Conservation (phyloP, 2,113 vertebrate species). For the Xyrauchen texanus region DNA sequence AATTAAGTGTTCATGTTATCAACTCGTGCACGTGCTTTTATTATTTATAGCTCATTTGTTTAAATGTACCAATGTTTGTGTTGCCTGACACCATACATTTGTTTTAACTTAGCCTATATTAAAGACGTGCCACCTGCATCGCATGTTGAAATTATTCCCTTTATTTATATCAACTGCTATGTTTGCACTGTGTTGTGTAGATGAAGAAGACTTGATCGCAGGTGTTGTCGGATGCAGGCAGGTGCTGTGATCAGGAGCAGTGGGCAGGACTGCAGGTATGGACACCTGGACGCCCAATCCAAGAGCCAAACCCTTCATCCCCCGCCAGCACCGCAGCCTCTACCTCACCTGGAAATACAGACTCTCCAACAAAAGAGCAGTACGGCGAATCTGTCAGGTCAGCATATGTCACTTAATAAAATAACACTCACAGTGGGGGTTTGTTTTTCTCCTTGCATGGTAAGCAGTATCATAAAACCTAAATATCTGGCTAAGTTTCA, state of each 20-base stretch:
- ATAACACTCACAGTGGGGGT: no score
- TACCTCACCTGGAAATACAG: constrained; percentile 95
- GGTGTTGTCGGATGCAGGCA: background rate
- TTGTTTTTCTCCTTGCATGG: background rate
- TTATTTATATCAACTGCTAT: background rate
- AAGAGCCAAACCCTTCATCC: constrained; percentile 82
- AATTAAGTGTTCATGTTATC: background rate
- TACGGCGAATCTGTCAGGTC: constrained; percentile 90
- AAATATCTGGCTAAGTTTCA: no score
- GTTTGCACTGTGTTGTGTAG: background rate
- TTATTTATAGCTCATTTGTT: background rate
- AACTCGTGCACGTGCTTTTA: background rate
- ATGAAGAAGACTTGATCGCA: constrained; percentile 18
- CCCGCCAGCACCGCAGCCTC: constrained; percentile 89
- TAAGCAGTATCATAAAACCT: background rate
- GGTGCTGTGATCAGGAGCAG: no score
- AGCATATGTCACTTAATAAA: background rate
- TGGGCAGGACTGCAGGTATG: constrained; percentile 69
- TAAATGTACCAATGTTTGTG: background rate
- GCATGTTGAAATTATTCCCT: background rate
- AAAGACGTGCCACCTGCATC: background rate
- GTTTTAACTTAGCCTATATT: background rate
- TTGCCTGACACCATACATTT: no score
- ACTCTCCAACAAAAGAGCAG: constrained; percentile 83
- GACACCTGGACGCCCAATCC: constrained; percentile 91